Percentiles rank a stretch among this genome's conserved stretches.
These are phyloP conservation scores for Clarias batrachus DNA, from an alignment of 2,113 vertebrate species.

Conservation along the genomic window DNA sequence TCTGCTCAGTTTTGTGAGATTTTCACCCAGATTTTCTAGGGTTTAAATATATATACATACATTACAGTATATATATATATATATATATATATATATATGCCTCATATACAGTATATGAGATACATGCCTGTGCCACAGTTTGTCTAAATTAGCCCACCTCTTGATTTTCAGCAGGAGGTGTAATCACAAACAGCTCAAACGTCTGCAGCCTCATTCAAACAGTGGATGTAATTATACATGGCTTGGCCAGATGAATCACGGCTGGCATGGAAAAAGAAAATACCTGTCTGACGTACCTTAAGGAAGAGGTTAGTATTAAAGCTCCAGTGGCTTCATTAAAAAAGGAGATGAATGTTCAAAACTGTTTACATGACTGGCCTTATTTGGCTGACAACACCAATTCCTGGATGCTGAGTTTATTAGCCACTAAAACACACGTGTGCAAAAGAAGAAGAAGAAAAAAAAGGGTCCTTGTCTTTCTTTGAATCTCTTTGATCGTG, in stretches of 20 bases:
- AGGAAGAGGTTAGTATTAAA: slow-evolving; percentile 45
- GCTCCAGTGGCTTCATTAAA: slow-evolving; percentile 48
- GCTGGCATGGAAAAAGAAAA: slow-evolving; percentile 25
- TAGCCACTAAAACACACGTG: slow-evolving; percentile 54
- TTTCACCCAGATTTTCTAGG: too few species aligned
- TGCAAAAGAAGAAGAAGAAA: slow-evolving; percentile 34
- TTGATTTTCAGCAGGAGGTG: slow-evolving; percentile 48
- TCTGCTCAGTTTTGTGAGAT: too few species aligned
- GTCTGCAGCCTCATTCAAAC: slow-evolving; percentile 45
- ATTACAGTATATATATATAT: too few species aligned
- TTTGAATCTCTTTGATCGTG: neutral
- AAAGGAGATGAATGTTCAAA: slow-evolving; percentile 38
- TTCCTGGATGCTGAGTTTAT: slow-evolving; percentile 51
- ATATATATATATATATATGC: too few species aligned
- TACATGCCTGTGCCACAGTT: slow-evolving; percentile 36
- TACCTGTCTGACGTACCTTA: slow-evolving; percentile 21
- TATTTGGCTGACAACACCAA: slow-evolving; percentile 56
- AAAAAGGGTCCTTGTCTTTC: neutral
- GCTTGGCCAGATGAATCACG: slow-evolving; percentile 40
- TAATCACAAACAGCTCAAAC: slow-evolving; percentile 63
- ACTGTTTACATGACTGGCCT: slow-evolving; percentile 46
- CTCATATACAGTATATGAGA: neutral
- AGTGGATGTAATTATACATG: slow-evolving; percentile 53
- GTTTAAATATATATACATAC: too few species aligned
- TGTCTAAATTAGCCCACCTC: slow-evolving; percentile 42